Base-by-base conservation (phyloP, 2,113 vertebrate species). In the Odobenus rosmarus region DNA sequence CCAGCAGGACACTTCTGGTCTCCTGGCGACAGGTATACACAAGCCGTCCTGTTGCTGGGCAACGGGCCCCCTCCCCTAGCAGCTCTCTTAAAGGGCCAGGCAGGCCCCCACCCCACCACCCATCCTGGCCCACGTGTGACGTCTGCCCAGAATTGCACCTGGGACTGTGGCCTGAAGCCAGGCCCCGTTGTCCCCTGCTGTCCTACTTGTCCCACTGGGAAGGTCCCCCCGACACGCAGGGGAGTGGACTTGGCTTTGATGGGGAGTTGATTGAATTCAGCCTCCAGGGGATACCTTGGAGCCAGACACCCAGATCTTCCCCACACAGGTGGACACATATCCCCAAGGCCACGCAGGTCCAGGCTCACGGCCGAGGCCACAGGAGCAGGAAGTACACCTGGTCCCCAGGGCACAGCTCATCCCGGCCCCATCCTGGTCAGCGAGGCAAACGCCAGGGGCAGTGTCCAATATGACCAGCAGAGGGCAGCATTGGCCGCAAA, bases 81-180 rank as follows among this genome's bases (percentile, higher is more conserved):
- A 51, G 49, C 51, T 33, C 71, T 97, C 97, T 98, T 98, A 98
- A 98, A 97, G 97, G 89, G 89, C 93, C 97, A 94, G 81, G 33
- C 74, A 77, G 62, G 23, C 83, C 19, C 33, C 16, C 33, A 19
- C 23, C 28, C 67, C 67, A 49, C 28, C 79, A 49, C 33, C 80
- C 26, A 3, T 42, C 59, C 19, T 31, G 2, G 3, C 14, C 55
- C 59, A 42, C 8, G 1, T 46, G 46, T 67, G 49, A 11, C 71
- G 9, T 12, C 24, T 31, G 33, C 74, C 59, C 33, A 23, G 87
- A n/a, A 13, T 13, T 90, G 87, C 28, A 42, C 23, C 13, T 26
- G 46, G 55, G 55, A 51, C 33, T 3, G 31, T 77, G 8, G 19
- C 21, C 31, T 1, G 3, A 62, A 62, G 18, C 16, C 57, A 53